These are phyloP conservation scores for Sinonovacula constricta DNA, from an alignment of 1,140 invertebrate genomes.

Conservation along the genomic window DNA sequence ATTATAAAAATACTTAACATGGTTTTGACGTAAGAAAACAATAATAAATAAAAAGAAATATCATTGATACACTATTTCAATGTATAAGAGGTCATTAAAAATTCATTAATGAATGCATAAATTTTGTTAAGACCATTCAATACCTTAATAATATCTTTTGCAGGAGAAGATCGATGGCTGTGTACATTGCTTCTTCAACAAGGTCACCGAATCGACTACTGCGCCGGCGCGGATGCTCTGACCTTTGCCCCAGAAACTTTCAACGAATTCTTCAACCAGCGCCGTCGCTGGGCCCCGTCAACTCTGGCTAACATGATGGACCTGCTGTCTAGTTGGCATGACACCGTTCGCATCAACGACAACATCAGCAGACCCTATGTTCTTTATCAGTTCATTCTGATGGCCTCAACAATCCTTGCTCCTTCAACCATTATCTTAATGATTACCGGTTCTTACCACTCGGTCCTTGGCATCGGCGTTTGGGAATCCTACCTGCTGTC, in stretches of 20 bases:
- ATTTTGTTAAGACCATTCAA: no score
- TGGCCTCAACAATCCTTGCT: conserved; percentile 94
- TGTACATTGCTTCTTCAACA: conserved; percentile 84
- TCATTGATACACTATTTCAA: background rate
- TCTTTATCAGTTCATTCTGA: conserved; percentile 82
- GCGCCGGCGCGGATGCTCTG: conserved; percentile 83
- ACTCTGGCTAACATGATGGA: conserved; percentile 86
- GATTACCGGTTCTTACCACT: conserved; percentile 96
- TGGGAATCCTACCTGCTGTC: conserved; percentile 74
- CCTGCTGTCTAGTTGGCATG: conserved; percentile 81
- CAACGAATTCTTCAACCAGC: conserved; percentile 79
- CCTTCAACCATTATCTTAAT: conserved; percentile 96
- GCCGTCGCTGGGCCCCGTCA: conserved; percentile 84
- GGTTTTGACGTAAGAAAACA: no score
- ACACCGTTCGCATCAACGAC: conserved; percentile 82
- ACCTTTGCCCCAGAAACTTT: conserved; percentile 84
- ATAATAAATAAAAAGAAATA: conserved; percentile 6
- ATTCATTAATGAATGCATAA: no score
- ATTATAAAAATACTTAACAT: no score
- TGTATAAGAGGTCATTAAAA: no score
- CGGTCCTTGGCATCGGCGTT: conserved; percentile 87
- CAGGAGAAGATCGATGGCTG: conserved; percentile 84
- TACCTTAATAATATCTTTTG: no score
- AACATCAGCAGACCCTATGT: conserved; percentile 83
- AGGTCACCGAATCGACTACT: conserved; percentile 84